These are phyloP conservation scores for Rhopalosiphum nymphaeae DNA, from an alignment of 2,888 invertebrate species.

Conservation along the genomic window DNA sequence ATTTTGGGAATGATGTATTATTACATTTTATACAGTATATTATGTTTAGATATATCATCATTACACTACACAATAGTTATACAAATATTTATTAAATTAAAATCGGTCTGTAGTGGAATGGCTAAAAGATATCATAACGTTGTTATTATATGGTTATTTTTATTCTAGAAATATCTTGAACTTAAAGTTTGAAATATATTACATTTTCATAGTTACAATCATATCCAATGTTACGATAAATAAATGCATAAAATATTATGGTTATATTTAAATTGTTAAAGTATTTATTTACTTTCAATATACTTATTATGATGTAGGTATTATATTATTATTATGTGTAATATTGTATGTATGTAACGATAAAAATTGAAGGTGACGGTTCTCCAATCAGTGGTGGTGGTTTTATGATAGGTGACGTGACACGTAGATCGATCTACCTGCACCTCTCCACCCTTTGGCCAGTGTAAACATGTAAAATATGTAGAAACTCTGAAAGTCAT, in stretches of 20 bases:
- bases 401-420: background rate
- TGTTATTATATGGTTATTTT: background rate
- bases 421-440: background rate
- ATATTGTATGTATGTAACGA: background rate
- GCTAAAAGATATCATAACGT: background rate
- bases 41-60: background rate
- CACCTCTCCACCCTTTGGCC: fast-evolving
- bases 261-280: background rate
- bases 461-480: background rate
- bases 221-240: background rate
- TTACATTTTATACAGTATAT: background rate
- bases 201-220: background rate
- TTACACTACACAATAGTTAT: background rate
- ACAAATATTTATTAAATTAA: background rate
- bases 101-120: background rate
- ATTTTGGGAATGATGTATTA: background rate
- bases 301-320: too few relatives aligned
- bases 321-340: background rate
- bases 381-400: background rate
- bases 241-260: background rate
- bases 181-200: background rate
- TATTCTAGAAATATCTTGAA: background rate
- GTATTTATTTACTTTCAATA: background rate
- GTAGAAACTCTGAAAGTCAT: background rate
- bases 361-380: background rate